Base-by-base conservation (phyloP, 2,888 invertebrate species). In the Hololepta plana region DNA sequence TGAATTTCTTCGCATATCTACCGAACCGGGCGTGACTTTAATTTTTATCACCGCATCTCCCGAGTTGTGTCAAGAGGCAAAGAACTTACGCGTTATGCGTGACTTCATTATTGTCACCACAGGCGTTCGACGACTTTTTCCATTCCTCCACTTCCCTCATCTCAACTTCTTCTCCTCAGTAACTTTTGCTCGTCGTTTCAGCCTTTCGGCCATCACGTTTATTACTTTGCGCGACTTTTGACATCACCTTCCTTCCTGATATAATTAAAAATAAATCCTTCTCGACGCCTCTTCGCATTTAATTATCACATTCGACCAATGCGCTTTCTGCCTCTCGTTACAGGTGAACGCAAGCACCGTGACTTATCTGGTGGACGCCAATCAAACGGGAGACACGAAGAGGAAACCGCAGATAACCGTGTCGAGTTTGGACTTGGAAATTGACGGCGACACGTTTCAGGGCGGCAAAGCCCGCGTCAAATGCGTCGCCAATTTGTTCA, bases 401-500 rank as follows among this genome's bases (percentile, higher is more conserved):
- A 38, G 40, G 12, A 38, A 39, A 29, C 43, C 45, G 4, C 30
- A 38, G 26, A 41, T 43, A 14, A 49, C 49, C 8, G 40, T 47
- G 20, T 40, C 44, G 10, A 41, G 46, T 8, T 57, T 72, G 42
- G 64, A 71, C 36, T 59, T 69, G 38, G 69, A 68, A 40, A 67
- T 73, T 39, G 62, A 60, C 33, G 60, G 60, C 36, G 64, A 66
- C 41, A 67, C 66, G 30, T 74, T 73, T 47, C 64, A 64, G 48
- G 62, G 65, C 17, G 70, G 72, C 35, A 67, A 64, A 43, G 59
- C 74, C 31, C 62, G 64, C 33, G 57, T 75, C 37, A 63, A 67
- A 40, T 75, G 75, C 51, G 63, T 67, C 42, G 73, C 71, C 29
- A 66, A 62, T 40, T 59, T 75, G 49, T 72, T 72, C 57, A 66